These are phyloP conservation scores for Drosophila nebulosa DNA, from an alignment of 1,140 invertebrate species.

Conservation along the genomic window DNA sequence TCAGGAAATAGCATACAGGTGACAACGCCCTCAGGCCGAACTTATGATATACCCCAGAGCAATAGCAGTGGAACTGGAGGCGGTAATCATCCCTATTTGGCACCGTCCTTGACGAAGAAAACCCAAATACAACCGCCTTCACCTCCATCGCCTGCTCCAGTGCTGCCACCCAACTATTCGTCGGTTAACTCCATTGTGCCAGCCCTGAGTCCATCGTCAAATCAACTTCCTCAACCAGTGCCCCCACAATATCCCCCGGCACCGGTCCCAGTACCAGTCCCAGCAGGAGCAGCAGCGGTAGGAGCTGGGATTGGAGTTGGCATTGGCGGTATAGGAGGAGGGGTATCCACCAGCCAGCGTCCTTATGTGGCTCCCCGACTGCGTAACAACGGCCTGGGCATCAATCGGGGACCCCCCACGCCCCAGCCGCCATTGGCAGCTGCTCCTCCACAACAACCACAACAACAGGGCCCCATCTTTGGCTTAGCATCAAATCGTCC, in stretches of 20 bases:
- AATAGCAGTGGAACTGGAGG: constrained; percentile 65
- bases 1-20: constrained; percentile 62
- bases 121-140: constrained; percentile 45
- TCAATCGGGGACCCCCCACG: constrained; percentile 52
- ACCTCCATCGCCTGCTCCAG: constrained; percentile 25
- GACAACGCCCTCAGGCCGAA: constrained; percentile 68
- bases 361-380: constrained; percentile 74
- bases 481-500: constrained; percentile 47
- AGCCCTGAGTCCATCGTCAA: constrained; percentile 31
- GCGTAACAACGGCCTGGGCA: constrained; percentile 64
- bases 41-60: constrained; percentile 72
- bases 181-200: constrained; percentile 74
- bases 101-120: constrained; percentile 55
- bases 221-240: constrained; percentile 10
- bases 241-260: neutral
- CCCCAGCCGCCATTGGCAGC: neutral
- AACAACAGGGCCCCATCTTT: constrained; percentile 20
- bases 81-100: constrained; percentile 67
- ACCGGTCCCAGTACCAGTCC: neutral
- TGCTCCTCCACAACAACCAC: constrained; percentile 22
- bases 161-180: constrained; percentile 41
- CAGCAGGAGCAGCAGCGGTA: constrained; percentile 8
- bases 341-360: constrained; percentile 63
- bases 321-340: constrained; percentile 1
- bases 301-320: constrained; percentile 12